A percentile compares a stretch with the other conserved stretches of the same genome.
phyloP scores from a whole-genome alignment of 2,888 invertebrate species.

The Drosophila parthenogenetica region DNA sequence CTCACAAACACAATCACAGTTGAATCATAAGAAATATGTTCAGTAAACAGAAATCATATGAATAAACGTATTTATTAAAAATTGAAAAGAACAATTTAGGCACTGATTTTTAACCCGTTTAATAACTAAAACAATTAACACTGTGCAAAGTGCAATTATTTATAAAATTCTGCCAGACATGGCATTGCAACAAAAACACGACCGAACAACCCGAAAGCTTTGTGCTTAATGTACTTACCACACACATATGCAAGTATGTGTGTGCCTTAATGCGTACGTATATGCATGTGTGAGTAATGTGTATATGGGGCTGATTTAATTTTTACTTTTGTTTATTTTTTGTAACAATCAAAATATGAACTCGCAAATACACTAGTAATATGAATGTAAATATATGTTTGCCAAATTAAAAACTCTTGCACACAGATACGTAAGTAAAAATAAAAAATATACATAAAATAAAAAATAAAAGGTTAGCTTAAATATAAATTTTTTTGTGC shows the following conservation, averaged over 20 bases:
- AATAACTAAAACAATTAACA: not conserved
- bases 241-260: slow-evolving; percentile 3
- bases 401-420: too few relatives aligned
- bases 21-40: not conserved
- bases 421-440: too few relatives aligned
- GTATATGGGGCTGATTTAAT: not conserved
- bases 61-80: not conserved
- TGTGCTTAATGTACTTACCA: slow-evolving; percentile 63
- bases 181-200: slow-evolving; percentile 46
- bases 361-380: not conserved
- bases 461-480: too few relatives aligned
- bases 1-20: slow-evolving; percentile 3
- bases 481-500: too few relatives aligned
- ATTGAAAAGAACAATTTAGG: not conserved
- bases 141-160: slow-evolving; percentile 3
- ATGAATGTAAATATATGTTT: not conserved
- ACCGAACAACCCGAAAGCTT: slow-evolving; percentile 65
- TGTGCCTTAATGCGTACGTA: slow-evolving; percentile 6
- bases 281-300: not conserved
- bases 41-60: not conserved
- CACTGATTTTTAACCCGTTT: not conserved
- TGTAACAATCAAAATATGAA: slow-evolving; percentile 2
- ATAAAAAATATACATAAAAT: too few relatives aligned
- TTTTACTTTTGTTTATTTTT: not conserved
- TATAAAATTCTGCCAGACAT: slow-evolving; percentile 12